A percentile compares a stretch with the other conserved stretches of the same genome.
phyloP scores from a whole-genome alignment of 1,140 invertebrate genomes.

The Phymastichus coffea region DNA sequence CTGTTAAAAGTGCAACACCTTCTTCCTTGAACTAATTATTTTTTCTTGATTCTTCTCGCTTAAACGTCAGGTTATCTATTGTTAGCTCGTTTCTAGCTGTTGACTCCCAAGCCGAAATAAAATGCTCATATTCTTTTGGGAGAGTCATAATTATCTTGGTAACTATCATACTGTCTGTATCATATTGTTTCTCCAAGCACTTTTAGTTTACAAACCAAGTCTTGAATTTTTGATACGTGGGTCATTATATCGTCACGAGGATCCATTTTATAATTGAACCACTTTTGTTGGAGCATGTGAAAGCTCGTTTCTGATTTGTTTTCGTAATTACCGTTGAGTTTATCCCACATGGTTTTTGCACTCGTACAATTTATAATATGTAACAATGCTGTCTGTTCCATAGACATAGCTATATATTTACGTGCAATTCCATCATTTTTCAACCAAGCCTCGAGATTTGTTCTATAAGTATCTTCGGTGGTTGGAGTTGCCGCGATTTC shows the following conservation, averaged over 20 bases:
- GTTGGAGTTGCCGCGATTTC: neutral
- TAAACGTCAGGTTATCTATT: constrained; percentile 37
- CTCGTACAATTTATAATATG: constrained; percentile 38
- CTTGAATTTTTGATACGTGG: no score
- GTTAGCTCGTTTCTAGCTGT: neutral
- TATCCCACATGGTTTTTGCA: constrained; percentile 41
- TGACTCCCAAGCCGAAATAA: no score
- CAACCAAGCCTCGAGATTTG: neutral
- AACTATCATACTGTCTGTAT: constrained; percentile 38
- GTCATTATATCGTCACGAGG: no score
- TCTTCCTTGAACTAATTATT: neutral
- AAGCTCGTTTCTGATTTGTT: constrained; percentile 36
- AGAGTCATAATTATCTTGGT: constrained; percentile 39
- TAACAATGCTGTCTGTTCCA: constrained; percentile 30
- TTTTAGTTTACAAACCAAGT: no score
- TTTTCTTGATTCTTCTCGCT: constrained; percentile 32
- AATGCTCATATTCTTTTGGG: constrained; percentile 30
- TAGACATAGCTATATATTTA: constrained; percentile 33
- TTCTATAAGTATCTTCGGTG: neutral
- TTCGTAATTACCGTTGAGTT: constrained; percentile 39
- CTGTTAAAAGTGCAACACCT: neutral
- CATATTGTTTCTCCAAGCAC: no score
- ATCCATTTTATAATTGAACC: constrained; percentile 33
- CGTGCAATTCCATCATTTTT: neutral
- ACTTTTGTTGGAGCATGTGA: constrained; percentile 38